phyloP scores from a whole-genome alignment of 2,888 invertebrate species.

The Eupithecia vulgata region DNA sequence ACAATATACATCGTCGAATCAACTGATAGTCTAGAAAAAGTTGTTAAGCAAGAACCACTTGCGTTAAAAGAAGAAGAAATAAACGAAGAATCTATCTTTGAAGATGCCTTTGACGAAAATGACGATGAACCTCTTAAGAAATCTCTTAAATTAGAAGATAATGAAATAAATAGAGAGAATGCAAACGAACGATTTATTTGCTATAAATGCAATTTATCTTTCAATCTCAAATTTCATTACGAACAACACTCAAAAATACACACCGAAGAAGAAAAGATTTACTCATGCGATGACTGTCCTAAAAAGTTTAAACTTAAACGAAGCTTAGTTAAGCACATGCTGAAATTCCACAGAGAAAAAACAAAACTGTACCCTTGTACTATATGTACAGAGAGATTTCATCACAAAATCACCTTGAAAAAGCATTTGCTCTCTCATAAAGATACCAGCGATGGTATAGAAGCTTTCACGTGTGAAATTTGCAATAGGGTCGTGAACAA shows the following conservation, averaged over 20 bases:
- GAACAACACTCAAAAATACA: constrained; percentile 6
- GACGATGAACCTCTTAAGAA: constrained; percentile 9
- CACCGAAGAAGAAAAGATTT: background rate
- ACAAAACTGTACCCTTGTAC: background rate
- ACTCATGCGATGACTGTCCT: background rate
- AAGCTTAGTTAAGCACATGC: constrained; percentile 2
- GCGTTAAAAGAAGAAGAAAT: background rate
- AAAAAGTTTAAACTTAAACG: constrained; percentile 9
- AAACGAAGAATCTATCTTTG: background rate
- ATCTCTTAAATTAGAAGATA: background rate
- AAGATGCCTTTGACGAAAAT: background rate
- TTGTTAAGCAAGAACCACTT: constrained; percentile 1
- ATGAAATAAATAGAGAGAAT: background rate
- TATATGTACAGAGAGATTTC: background rate
- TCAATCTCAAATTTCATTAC: background rate
- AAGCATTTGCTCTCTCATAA: background rate
- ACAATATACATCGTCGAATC: background rate
- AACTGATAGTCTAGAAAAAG: background rate
- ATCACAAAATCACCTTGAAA: background rate
- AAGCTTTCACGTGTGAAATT: constrained; percentile 7
- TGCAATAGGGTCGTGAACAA: constrained; percentile 4
- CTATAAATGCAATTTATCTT: background rate
- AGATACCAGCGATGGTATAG: background rate
- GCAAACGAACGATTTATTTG: background rate
- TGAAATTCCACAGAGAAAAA: background rate